Percentiles rank a stretch among this genome's conserved stretches.
These are phyloP conservation scores for Miichthys miiuy DNA, from an alignment of 2,797 vertebrate genomes.

Conservation along the genomic window DNA sequence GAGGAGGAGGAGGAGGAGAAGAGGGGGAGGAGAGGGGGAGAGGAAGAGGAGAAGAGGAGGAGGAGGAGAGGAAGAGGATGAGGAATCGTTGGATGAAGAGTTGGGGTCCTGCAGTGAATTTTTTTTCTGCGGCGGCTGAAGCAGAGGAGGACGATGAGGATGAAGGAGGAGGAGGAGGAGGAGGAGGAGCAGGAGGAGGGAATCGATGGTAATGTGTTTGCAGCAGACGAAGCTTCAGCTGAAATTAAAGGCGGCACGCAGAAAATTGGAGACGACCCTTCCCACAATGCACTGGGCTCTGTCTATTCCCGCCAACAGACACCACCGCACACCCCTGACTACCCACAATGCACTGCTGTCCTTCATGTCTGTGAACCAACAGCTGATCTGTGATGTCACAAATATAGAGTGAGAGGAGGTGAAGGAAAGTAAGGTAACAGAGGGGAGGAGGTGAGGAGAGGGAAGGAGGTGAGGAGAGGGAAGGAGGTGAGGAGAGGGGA, in stretches of 20 bases:
- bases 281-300: conserved; percentile 56
- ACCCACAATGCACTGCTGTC: conserved; percentile 34
- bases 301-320: conserved; percentile 31
- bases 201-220: conserved; percentile 70
- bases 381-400: not conserved
- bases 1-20: too few species aligned
- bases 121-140: too few species aligned
- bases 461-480: not conserved
- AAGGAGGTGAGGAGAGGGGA: not conserved
- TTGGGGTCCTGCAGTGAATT: too few species aligned
- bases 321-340: not conserved
- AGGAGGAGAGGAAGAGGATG: not conserved
- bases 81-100: too few species aligned
- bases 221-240: conserved; percentile 60
- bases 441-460: not conserved
- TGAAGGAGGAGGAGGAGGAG: conserved; percentile 36
- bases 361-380: not conserved
- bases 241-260: conserved; percentile 63
- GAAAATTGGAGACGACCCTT: conserved; percentile 48
- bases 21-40: too few species aligned
- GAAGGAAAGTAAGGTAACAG: too few species aligned
- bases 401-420: not conserved
- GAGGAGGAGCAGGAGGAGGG: conserved; percentile 53
- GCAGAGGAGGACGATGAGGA: conserved; percentile 43
- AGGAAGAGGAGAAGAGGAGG: too few species aligned